Base-by-base conservation (phyloP, 2,888 invertebrate genomes). In the Ormyrus pomaceus region DNA sequence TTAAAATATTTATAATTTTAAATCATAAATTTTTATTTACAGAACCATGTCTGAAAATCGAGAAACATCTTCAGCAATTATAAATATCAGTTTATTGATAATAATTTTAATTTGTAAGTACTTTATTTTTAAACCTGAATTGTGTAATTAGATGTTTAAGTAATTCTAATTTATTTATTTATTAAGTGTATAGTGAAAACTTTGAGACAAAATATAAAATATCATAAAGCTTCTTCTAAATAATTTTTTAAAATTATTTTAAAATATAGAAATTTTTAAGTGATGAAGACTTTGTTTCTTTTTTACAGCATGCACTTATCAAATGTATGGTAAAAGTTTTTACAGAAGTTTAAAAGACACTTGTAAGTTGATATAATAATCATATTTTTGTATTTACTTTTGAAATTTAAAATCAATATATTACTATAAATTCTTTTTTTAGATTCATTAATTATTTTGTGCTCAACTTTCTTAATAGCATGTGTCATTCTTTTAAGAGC, bases 31-130 rank as follows among this genome's bases (percentile, higher is more conserved):
- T 59, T 10, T 59, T 58, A 64, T 58, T 66, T 65, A 9, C 11
- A 74, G 58, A 1, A 74, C 65, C 65, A 34, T 50, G 56, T n/a
- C 56, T 58, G 65, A 65, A 56, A n/a, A 0, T 8, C 13, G 34
- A 48, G 11, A 46, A 56, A 34, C 19, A 5, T 19, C 5, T 34
- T 8, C 58, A 0, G 65, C 19, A 10, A 7, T 50, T 0, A 75
- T 51, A 4, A 34, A 34, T 51, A 51, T 66, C 3, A 59, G 50
- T 46, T 71, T 51, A 51, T 34, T 80, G 65, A 5, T 45, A 5
- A 19, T 66, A 48, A 71, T 55, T 59, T 13, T 80, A 50, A 34
- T 50, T 4, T 5, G 80, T 71, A 80, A 76, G 58, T 66, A 66
- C 50, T 5, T 8, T 51, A 7, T 19, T 61, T 13, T 19, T 45